A percentile compares a stretch with the other conserved stretches of the same genome.
Evolutionary conservation across 2,888 invertebrate genomes (phyloP).

Genomic region (Thereva nobilitata): DNA sequence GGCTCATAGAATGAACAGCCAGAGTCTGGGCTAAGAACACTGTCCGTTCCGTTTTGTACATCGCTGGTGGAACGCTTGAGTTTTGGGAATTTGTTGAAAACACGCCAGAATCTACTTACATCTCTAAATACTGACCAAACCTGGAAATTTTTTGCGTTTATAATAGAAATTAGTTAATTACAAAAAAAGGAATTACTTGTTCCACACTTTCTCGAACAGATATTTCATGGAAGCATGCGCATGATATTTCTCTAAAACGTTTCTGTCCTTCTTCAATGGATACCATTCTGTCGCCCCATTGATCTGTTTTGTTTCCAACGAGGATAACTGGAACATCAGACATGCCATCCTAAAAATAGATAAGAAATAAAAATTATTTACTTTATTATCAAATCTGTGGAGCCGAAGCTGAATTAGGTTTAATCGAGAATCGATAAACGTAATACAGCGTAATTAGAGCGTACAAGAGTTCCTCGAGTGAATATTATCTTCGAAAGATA

Average conservation of each 20-base stretch:
- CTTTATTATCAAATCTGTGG: constrained; percentile 3
- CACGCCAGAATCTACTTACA: constrained; percentile 74
- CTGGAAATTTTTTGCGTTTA: constrained; percentile 54
- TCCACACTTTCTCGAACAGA: constrained; percentile 83
- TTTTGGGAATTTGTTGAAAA: constrained; percentile 71
- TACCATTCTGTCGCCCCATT: constrained; percentile 80
- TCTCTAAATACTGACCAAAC: constrained; percentile 78
- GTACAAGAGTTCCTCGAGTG: too few species aligned
- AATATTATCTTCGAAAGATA: too few species aligned
- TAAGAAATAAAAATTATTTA: constrained; percentile 16
- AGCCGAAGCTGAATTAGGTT: too few species aligned
- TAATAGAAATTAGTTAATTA: background rate
- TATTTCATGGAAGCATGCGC: constrained; percentile 83
- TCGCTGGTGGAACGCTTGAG: constrained; percentile 65
- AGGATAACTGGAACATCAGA: constrained; percentile 76
- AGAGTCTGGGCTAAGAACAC: constrained; percentile 62
- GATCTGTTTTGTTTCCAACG: constrained; percentile 82
- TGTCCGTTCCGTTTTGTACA: constrained; percentile 58
- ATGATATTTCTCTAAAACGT: constrained; percentile 76
- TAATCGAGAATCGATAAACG: too few species aligned
- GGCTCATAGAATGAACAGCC: constrained; percentile 59
- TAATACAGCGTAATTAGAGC: too few species aligned
- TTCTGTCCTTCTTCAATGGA: constrained; percentile 73
- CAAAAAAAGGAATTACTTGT: constrained; percentile 62
- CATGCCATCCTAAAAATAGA: constrained; percentile 61